Evolutionary conservation across 2,888 invertebrate genomes (phyloP).

Genomic region (Folsomia manolachei): DNA sequence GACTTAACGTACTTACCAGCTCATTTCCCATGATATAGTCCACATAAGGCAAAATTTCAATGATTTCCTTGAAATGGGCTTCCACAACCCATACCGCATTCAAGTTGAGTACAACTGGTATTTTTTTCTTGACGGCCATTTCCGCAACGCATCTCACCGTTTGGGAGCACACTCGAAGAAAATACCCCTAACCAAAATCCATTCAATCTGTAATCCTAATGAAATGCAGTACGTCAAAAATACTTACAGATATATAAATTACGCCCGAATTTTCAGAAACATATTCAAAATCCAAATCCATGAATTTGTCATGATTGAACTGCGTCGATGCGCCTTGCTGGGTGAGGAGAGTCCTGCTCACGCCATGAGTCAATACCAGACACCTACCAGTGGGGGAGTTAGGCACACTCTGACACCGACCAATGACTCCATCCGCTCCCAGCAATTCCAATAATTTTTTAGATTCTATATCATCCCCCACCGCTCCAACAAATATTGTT

Average conservation of each 20-base stretch:
- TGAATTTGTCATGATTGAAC: conserved; percentile 18
- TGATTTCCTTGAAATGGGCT: conserved; percentile 76
- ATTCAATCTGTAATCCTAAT: background rate
- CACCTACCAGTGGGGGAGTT: conserved; percentile 20
- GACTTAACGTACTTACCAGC: conserved; percentile 63
- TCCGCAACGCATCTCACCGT: conserved; percentile 79
- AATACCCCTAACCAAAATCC: conserved; percentile 74
- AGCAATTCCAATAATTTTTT: conserved; percentile 7
- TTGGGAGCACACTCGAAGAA: conserved; percentile 89
- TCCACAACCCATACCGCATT: conserved; percentile 93
- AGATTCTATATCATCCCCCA: conserved; percentile 21
- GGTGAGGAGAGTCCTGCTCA: conserved; percentile 25
- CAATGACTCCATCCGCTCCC: conserved; percentile 19
- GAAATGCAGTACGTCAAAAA: background rate
- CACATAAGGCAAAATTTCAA: conserved; percentile 80
- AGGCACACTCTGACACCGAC: background rate
- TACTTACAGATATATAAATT: conserved; percentile 21
- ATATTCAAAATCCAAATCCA: background rate
- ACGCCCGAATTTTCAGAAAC: background rate
- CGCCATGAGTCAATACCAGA: conserved; percentile 19
- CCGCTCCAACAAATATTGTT: conserved; percentile 19
- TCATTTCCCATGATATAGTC: conserved; percentile 95
- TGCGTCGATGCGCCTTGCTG: conserved; percentile 23
- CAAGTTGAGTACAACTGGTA: conserved; percentile 84
- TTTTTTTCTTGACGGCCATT: conserved; percentile 68